Evolutionary conservation across 1,140 invertebrate genomes (phyloP).

Genomic region (Hyposmocoma kahamanoa): DNA sequence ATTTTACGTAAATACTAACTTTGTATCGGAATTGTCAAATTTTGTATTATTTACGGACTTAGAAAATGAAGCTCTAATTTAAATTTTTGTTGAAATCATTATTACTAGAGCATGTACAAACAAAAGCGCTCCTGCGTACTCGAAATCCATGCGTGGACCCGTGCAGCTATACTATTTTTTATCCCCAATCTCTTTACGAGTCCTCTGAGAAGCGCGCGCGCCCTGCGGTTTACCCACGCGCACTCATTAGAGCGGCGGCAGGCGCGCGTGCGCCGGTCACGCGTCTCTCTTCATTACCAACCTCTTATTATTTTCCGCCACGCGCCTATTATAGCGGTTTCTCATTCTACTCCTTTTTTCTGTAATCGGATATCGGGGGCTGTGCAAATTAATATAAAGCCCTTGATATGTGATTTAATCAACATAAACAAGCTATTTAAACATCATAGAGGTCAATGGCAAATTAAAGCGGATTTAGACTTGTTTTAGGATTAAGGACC

Average conservation of each 20-base stretch:
- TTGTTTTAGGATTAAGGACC: too few species aligned
- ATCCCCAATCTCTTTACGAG: too few species aligned
- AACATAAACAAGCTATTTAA: constrained; percentile 60
- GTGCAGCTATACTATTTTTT: too few species aligned
- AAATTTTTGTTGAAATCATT: too few species aligned
- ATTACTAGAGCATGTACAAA: too few species aligned
- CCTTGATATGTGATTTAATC: constrained; percentile 55
- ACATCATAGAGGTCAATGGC: constrained; percentile 55
- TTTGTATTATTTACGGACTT: too few species aligned
- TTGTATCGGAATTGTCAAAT: too few species aligned
- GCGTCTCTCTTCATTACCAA: constrained; percentile 56
- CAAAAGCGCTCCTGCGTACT: too few species aligned
- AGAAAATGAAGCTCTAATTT: too few species aligned
- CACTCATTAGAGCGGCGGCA: background rate
- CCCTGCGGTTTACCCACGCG: constrained; percentile 26
- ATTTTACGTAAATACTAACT: too few species aligned
- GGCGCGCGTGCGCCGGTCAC: constrained; percentile 22
- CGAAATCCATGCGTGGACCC: too few species aligned
- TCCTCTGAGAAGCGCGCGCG: background rate
- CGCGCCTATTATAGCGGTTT: constrained; percentile 55
- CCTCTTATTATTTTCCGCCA: constrained; percentile 59
- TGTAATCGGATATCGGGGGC: constrained; percentile 60
- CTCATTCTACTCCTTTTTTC: constrained; percentile 40
- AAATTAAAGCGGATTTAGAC: too few species aligned
- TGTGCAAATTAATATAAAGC: constrained; percentile 21